These are phyloP conservation scores for Sinhomidia bicolor DNA, from an alignment of 2,888 invertebrate genomes.

Conservation along the genomic window DNA sequence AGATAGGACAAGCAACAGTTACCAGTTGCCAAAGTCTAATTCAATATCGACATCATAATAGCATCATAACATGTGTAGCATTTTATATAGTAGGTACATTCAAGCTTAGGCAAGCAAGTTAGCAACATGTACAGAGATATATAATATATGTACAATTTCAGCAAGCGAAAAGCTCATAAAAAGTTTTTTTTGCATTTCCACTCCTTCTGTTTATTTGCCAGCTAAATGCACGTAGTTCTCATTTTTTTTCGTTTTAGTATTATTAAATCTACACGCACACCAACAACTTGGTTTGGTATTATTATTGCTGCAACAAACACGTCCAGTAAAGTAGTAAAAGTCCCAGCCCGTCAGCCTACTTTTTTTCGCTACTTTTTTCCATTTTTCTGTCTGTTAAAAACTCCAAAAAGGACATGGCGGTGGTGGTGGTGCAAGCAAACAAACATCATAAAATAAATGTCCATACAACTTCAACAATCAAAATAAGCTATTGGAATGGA, in stretches of 20 bases:
- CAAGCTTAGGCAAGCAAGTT: too few species aligned
- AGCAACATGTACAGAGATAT: too few species aligned
- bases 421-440: constrained; percentile 29
- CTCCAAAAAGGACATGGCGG: not conserved
- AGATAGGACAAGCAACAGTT: constrained; percentile 48
- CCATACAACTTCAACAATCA: constrained; percentile 21
- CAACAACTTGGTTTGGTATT: not conserved
- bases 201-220: too few species aligned
- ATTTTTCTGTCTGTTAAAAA: not conserved
- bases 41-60: too few species aligned
- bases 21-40: too few species aligned
- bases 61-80: too few species aligned
- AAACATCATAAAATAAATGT: constrained; percentile 57
- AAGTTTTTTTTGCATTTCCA: constrained; percentile 20
- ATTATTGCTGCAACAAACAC: not conserved
- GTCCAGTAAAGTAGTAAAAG: not conserved
- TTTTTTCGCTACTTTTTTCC: constrained; percentile 15
- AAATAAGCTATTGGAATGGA: constrained; percentile 54
- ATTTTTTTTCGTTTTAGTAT: not conserved
- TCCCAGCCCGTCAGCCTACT: constrained; percentile 34
- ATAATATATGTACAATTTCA: too few species aligned
- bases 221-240: too few species aligned
- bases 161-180: constrained; percentile 6
- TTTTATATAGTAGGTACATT: too few species aligned
- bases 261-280: constrained; percentile 12